These are phyloP conservation scores for Enteromius anoplus DNA, from an alignment of 2,797 vertebrate species.

Conservation along the genomic window DNA sequence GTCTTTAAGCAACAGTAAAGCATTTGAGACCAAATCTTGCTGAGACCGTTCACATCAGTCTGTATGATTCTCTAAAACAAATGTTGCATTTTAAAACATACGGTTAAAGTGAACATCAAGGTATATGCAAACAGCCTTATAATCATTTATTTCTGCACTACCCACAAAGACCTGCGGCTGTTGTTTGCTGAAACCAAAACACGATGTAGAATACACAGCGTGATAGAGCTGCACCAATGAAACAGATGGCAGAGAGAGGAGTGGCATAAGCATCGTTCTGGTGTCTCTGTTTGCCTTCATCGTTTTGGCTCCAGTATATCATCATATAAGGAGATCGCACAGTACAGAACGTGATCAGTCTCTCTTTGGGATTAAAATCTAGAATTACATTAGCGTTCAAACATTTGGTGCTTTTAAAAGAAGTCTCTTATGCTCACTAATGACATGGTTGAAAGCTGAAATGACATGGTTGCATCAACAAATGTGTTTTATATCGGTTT, in stretches of 20 bases:
- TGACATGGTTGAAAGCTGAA: too few relatives aligned
- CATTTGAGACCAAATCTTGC: not conserved
- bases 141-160: not conserved
- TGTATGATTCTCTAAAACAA: not conserved
- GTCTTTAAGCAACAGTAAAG: constrained; percentile 5
- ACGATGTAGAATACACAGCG: not conserved
- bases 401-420: not conserved
- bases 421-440: not conserved
- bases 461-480: too few relatives aligned
- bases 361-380: not conserved
- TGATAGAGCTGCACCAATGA: constrained; percentile 41
- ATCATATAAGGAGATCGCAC: constrained; percentile 35
- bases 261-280: constrained; percentile 38
- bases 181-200: constrained; percentile 16
- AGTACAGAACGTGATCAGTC: constrained; percentile 13
- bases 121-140: constrained; percentile 1
- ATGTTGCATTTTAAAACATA: not conserved
- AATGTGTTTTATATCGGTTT: too few relatives aligned
- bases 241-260: constrained; percentile 54
- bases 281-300: constrained; percentile 50
- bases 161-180: not conserved
- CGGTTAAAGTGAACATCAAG: not conserved
- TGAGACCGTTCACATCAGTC: not conserved
- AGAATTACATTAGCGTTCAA: not conserved
- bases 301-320: constrained; percentile 44